Evolutionary conservation across 2,888 invertebrate genomes (phyloP).

Genomic region (Eupithecia vulgata): DNA sequence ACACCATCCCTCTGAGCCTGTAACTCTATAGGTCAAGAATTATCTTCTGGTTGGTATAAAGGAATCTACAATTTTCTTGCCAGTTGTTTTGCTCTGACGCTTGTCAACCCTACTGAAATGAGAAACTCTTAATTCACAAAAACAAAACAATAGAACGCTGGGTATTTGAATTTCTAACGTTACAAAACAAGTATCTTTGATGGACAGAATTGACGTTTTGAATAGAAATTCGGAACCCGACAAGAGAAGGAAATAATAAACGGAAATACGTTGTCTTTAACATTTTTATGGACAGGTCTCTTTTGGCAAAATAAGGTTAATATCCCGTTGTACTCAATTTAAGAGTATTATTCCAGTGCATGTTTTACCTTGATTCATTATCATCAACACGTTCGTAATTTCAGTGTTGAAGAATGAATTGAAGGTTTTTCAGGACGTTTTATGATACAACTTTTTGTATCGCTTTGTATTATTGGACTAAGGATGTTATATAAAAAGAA

Average conservation of each 20-base stretch:
- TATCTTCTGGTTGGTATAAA: too few relatives aligned
- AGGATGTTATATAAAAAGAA: too few relatives aligned
- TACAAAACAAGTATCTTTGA: slow-evolving; percentile 1
- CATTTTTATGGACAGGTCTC: neutral
- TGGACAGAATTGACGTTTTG: neutral
- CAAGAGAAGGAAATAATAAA: slow-evolving; percentile 1
- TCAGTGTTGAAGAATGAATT: neutral
- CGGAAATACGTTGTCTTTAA: slow-evolving; percentile 5
- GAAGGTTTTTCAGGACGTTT: too few relatives aligned
- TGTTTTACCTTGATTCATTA: too few relatives aligned
- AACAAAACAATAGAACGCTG: neutral
- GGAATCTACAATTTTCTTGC: neutral
- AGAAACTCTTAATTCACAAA: neutral
- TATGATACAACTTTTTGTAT: too few relatives aligned
- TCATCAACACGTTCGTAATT: neutral
- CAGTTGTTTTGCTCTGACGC: neutral
- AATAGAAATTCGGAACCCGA: slow-evolving; percentile 6
- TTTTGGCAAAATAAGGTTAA: neutral
- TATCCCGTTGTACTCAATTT: neutral
- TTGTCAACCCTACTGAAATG: slow-evolving; percentile 5
- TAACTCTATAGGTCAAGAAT: too few relatives aligned
- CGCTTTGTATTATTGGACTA: too few relatives aligned
- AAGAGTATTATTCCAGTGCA: neutral
- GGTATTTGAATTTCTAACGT: neutral
- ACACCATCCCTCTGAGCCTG: too few relatives aligned